A percentile compares a stretch with the other conserved stretches of the same genome.
These are phyloP conservation scores for Potamarius usumacintae DNA, from an alignment of 2,113 vertebrate genomes.

Conservation along the genomic window DNA sequence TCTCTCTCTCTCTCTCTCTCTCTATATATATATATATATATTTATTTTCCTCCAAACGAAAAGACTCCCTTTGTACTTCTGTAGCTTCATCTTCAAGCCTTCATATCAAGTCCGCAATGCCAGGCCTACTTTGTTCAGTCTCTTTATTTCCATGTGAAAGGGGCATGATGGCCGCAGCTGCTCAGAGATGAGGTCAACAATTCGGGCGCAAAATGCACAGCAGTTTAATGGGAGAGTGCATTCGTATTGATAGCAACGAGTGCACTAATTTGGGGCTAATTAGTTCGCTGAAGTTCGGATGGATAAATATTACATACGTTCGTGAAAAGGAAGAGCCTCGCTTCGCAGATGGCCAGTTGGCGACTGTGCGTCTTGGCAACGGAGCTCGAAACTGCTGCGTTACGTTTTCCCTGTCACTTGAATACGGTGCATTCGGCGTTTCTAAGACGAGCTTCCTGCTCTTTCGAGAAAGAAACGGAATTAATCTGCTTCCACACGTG, in stretches of 20 bases:
- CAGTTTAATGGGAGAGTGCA: conserved; percentile 43
- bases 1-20: no score
- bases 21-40: no score
- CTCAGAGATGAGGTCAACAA: conserved; percentile 48
- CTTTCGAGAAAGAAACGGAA: conserved; percentile 17
- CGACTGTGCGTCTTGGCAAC: conserved; percentile 14
- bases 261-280: conserved; percentile 54
- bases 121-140: conserved; percentile 7
- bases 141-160: conserved; percentile 2
- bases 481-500: conserved; percentile 54
- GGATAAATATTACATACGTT: conserved; percentile 49
- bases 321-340: conserved; percentile 8
- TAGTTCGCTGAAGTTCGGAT: conserved; percentile 47
- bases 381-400: neutral
- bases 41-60: neutral
- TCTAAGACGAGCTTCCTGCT: neutral
- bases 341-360: conserved; percentile 46
- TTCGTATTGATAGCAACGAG: conserved; percentile 48
- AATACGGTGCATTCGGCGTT: neutral
- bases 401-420: neutral
- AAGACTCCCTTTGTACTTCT: conserved; percentile 7
- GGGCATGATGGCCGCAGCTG: conserved; percentile 30
- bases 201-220: conserved; percentile 44
- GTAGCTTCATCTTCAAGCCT: neutral
- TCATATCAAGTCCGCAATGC: neutral